Percentiles rank a stretch among this genome's conserved stretches.
phyloP scores from a whole-genome alignment of 2,797 vertebrate genomes.

The Sebastes vulpes region DNA sequence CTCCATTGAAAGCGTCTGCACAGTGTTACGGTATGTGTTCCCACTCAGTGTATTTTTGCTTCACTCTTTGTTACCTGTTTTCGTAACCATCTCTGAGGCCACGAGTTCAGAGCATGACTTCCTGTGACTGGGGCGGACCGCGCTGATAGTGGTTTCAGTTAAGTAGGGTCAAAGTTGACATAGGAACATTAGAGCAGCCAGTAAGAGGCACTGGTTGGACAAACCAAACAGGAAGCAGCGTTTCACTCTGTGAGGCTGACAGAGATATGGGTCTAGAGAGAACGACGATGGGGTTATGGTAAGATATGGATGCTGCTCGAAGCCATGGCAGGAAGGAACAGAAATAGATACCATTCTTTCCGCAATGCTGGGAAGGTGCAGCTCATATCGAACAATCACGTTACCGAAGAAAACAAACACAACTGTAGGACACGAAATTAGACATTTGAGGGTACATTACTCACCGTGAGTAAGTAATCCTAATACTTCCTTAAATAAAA shows the following conservation, averaged over 20 bases:
- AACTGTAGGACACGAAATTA: slow-evolving; percentile 60
- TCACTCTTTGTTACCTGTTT: slow-evolving; percentile 36
- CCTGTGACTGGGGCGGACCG: slow-evolving; percentile 61
- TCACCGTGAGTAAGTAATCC: slow-evolving; percentile 7
- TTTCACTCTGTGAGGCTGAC: slow-evolving; percentile 66
- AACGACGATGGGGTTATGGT: slow-evolving; percentile 63
- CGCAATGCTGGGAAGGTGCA: slow-evolving; percentile 74
- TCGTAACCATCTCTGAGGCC: slow-evolving; percentile 62
- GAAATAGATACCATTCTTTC: slow-evolving; percentile 77
- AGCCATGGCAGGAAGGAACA: slow-evolving; percentile 77
- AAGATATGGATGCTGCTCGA: slow-evolving; percentile 69
- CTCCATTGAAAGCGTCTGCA: neutral
- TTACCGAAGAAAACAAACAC: slow-evolving; percentile 57
- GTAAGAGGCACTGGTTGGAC: slow-evolving; percentile 62
- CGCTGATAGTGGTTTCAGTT: slow-evolving; percentile 67
- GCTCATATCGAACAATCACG: slow-evolving; percentile 63
- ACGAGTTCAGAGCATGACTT: slow-evolving; percentile 65
- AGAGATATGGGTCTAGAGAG: slow-evolving; percentile 71
- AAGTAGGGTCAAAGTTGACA: slow-evolving; percentile 66
- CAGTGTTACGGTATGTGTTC: neutral
- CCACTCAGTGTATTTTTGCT: slow-evolving; percentile 1
- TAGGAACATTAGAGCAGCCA: slow-evolving; percentile 48
- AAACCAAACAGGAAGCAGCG: slow-evolving; percentile 77
- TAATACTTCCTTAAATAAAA: slow-evolving; percentile 23
- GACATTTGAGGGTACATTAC: slow-evolving; percentile 8